Evolutionary conservation across 2,888 invertebrate species (phyloP).

Genomic region (Hydrotaea diabolus): DNA sequence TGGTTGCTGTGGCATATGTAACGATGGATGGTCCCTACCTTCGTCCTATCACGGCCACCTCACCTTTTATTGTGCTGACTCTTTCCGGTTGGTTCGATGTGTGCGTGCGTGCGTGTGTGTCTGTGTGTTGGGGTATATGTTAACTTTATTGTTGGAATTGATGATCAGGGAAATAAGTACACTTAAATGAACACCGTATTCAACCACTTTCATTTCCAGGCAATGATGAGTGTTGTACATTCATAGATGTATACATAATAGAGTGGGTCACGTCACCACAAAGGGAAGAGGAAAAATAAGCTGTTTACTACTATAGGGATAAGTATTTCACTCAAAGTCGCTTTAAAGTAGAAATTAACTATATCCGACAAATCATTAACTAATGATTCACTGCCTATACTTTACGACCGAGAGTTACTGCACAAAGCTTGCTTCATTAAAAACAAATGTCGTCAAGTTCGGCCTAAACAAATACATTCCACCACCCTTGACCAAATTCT

Average conservation of each 20-base stretch:
- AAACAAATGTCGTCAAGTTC: too few species aligned
- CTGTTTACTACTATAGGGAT: too few species aligned
- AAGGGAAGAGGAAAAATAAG: too few species aligned
- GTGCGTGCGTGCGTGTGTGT: neutral
- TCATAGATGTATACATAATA: neutral
- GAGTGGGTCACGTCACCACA: neutral
- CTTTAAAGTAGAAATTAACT: too few species aligned
- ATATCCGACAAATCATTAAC: too few species aligned
- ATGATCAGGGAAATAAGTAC: constrained; percentile 48
- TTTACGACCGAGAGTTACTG: too few species aligned
- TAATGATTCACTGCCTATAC: too few species aligned
- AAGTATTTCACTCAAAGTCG: too few species aligned
- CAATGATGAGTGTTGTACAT: neutral
- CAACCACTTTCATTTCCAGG: constrained; percentile 35
- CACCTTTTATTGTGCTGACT: constrained; percentile 1
- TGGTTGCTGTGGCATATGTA: neutral
- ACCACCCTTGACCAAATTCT: too few species aligned
- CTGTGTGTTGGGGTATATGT: constrained; percentile 33
- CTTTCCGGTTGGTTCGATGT: constrained; percentile 15
- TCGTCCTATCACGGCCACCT: neutral
- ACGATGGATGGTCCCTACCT: neutral
- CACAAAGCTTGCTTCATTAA: too few species aligned
- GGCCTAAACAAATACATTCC: too few species aligned
- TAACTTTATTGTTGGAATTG: constrained; percentile 58
- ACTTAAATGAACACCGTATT: constrained; percentile 45